These are phyloP conservation scores for Thamnaconus septentrionalis DNA, from an alignment of 2,113 vertebrate genomes.

Conservation along the genomic window DNA sequence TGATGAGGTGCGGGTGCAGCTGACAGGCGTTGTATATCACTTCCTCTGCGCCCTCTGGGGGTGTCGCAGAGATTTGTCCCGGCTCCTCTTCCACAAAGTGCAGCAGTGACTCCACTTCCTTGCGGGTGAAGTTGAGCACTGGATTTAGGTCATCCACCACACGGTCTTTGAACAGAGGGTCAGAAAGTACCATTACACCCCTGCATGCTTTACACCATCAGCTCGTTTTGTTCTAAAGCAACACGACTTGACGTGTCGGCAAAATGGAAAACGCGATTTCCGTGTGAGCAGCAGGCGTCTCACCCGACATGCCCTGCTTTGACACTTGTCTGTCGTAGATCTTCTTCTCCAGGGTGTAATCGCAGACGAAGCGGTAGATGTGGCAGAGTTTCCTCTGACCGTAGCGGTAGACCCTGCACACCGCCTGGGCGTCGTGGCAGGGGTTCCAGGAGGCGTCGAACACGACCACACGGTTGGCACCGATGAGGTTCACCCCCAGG, in stretches of 20 bases:
- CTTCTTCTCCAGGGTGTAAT: slow-evolving; percentile 97
- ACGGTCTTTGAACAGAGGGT: slow-evolving; percentile 79
- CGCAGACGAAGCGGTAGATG: slow-evolving; percentile 96
- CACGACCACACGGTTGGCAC: slow-evolving; percentile 95
- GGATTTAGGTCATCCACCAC: slow-evolving; percentile 98
- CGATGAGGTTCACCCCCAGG: slow-evolving; percentile 95
- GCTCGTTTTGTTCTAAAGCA: background rate
- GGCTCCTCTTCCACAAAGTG: slow-evolving; percentile 97
- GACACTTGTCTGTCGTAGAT: slow-evolving; percentile 98
- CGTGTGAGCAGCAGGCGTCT: slow-evolving; percentile 18
- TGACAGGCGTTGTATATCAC: slow-evolving; percentile 87
- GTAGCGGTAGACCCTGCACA: slow-evolving; percentile 95
- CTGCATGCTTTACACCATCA: background rate
- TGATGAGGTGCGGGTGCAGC: slow-evolving; percentile 91
- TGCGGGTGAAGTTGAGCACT: slow-evolving; percentile 93
- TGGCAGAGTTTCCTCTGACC: slow-evolving; percentile 95
- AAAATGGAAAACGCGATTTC: background rate
- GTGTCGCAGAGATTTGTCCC: slow-evolving; percentile 60
- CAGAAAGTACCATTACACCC: background rate
- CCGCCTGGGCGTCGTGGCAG: slow-evolving; percentile 96
- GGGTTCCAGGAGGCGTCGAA: slow-evolving; percentile 99
- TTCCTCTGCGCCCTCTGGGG: slow-evolving; percentile 76
- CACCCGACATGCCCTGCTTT: slow-evolving; percentile 99
- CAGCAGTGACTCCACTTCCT: slow-evolving; percentile 97
- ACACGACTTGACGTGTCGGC: background rate